Percentiles rank a stretch among this genome's conserved stretches.
Conservation (phyloP, 2,113 vertebrate species). For the Amia ocellicauda region DNA sequence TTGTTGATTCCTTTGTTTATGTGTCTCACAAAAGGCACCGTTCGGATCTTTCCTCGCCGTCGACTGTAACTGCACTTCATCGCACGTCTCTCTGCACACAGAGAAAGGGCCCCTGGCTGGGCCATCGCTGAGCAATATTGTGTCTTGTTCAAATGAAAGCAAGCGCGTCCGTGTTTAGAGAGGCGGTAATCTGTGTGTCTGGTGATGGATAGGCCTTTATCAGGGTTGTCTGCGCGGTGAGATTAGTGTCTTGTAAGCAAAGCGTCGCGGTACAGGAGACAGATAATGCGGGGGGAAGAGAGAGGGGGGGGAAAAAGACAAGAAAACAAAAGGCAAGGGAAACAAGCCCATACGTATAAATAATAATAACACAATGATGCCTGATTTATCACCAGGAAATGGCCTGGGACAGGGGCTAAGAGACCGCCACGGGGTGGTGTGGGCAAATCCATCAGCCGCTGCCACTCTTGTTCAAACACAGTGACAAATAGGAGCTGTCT, state of each 20-base stretch:
- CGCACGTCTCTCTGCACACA: not conserved
- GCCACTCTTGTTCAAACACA: not conserved
- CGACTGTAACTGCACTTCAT: no score
- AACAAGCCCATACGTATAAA: no score
- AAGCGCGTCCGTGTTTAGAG: conserved; percentile 25
- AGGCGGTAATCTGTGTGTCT: conserved; percentile 26
- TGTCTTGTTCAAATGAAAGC: conserved; percentile 17
- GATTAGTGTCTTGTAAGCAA: conserved; percentile 22
- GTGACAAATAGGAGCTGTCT: conserved; percentile 10
- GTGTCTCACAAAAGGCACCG: no score
- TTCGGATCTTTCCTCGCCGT: no score
- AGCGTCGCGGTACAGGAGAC: not conserved
- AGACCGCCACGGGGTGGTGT: not conserved
- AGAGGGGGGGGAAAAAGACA: not conserved
- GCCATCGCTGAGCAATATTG: conserved; percentile 18
- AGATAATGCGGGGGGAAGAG: not conserved
- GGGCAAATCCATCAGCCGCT: conserved; percentile 20
- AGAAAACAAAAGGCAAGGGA: not conserved
- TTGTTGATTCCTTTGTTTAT: no score
- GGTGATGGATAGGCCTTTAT: conserved; percentile 23
- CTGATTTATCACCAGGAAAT: not conserved
- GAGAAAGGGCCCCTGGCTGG: not conserved
- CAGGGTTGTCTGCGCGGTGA: conserved; percentile 25
- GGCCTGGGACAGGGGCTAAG: not conserved
- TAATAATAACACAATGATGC: no score